Evolutionary conservation across 2,888 invertebrate species (phyloP), one percentile per base, ranked within the genome.

Genomic region (Poecilus cupreus): DNA sequence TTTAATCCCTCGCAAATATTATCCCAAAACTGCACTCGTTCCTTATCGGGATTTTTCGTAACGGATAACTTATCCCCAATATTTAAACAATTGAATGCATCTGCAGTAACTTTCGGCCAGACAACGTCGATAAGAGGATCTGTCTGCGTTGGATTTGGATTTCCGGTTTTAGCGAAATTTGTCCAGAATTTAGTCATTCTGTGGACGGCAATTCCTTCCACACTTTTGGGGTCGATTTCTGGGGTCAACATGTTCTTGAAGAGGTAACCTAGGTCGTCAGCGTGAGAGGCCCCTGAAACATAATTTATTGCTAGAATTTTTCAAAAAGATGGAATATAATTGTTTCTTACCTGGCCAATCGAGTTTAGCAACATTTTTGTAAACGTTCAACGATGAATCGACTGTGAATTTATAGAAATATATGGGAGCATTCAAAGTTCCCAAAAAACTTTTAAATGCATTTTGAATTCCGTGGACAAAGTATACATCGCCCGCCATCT

Each of bases 1-100:
- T 10, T 39, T 49, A 0, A 43, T 46, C 43, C 18, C 8, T 10
- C 46, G 51, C 49, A 72, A 4, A 83, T 72, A 24, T 84, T 83
- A 22, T 87, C 85, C 88, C 88, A 88, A 82, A 88, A 87, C 32
- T 85, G 32, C 81, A 87, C 83, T 70, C 88, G 83, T 4, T 87
- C 85, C 6, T 82, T 76, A 54, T 87, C 85, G 2, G 87, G 83
- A 82, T 87, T 85, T 1, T 77, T 82, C 10, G 83, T 85, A 32
- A 85, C 80, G 22, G 82, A 85, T 10, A 87, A 80, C 51, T 86
- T 84, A 26, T 84, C 70, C 8, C 85, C 86, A 72, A 88, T 87
- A 80, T 87, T 86, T 46, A 88, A 83, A 83, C 86, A 86, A 54
- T 84, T 82, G 5, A 85, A 75, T 3, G 85, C 82, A 3, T 85